A percentile compares a stretch with the other conserved stretches of the same genome.
Conservation (phyloP, 2,888 invertebrate species). For the Physocephala rufipes region DNA sequence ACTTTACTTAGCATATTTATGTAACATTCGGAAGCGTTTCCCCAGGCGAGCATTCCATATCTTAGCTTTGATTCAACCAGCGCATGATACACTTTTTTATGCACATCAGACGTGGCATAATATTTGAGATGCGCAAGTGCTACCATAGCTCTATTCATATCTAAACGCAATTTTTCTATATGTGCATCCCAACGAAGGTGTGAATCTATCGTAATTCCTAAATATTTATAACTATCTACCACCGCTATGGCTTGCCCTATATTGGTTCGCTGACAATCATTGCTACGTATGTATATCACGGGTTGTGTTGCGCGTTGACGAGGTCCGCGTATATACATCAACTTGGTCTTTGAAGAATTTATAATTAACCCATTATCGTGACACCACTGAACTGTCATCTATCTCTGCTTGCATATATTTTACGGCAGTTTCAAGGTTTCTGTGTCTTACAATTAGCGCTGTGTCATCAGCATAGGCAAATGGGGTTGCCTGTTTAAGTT, state of each 20-base stretch:
- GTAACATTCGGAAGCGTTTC: neutral
- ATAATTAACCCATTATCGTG: too few species aligned
- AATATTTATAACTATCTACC: neutral
- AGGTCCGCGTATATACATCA: too few species aligned
- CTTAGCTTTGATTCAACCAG: neutral
- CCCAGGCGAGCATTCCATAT: neutral
- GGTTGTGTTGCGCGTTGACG: too few species aligned
- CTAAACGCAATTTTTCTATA: neutral
- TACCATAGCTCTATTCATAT: neutral
- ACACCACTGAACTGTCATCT: neutral
- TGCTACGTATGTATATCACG: neutral
- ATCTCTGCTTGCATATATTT: neutral
- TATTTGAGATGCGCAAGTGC: neutral
- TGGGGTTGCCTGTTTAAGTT: neutral
- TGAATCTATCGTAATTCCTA: neutral
- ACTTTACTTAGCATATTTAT: neutral
- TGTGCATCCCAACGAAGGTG: neutral
- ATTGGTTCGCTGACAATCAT: neutral
- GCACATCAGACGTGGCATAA: neutral
- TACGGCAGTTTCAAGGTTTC: neutral
- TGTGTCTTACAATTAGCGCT: neutral
- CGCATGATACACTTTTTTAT: neutral
- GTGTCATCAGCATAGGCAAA: neutral
- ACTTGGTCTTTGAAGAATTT: neutral
- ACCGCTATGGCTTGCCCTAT: too few species aligned